Evolutionary conservation across 2,888 invertebrate species (phyloP).

Genomic region (Phania funesta): DNA sequence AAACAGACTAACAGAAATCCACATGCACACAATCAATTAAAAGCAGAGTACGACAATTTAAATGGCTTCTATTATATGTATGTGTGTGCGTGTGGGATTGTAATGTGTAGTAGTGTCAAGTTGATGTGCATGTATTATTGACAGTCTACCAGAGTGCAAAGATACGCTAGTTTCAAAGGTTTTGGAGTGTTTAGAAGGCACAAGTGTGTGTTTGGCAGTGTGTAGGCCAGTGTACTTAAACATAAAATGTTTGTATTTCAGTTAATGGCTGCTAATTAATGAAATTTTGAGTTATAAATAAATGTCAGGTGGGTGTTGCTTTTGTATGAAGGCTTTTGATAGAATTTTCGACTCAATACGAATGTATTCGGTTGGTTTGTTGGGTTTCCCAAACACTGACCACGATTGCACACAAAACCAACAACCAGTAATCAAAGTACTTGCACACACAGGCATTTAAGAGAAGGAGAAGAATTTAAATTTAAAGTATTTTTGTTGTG

Average conservation of each 20-base stretch:
- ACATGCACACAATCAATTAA: background rate
- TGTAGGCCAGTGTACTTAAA: background rate
- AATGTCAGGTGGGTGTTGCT: slow-evolving; percentile 55
- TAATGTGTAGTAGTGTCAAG: background rate
- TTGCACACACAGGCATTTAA: background rate
- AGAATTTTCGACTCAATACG: background rate
- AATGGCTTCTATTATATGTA: background rate
- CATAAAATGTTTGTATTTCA: slow-evolving; percentile 62
- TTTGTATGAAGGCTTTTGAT: background rate
- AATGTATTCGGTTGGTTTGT: slow-evolving; percentile 16
- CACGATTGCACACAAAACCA: slow-evolving; percentile 9
- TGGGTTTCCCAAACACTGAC: background rate
- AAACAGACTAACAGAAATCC: no score
- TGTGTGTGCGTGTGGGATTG: background rate
- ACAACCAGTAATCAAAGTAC: background rate
- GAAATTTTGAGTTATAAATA: slow-evolving; percentile 41
- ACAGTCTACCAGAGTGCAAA: slow-evolving; percentile 30
- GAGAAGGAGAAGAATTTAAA: background rate
- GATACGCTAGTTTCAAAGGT: background rate
- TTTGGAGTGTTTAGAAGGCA: background rate
- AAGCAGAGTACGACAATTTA: background rate
- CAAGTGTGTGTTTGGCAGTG: background rate
- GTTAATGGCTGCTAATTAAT: slow-evolving; percentile 55
- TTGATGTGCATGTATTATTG: slow-evolving; percentile 10
- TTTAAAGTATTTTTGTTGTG: slow-evolving; percentile 7